Evolutionary conservation across 92 coral and sea anemone species (phyloP).

Genomic region (Palythoa heliodiscus): DNA sequence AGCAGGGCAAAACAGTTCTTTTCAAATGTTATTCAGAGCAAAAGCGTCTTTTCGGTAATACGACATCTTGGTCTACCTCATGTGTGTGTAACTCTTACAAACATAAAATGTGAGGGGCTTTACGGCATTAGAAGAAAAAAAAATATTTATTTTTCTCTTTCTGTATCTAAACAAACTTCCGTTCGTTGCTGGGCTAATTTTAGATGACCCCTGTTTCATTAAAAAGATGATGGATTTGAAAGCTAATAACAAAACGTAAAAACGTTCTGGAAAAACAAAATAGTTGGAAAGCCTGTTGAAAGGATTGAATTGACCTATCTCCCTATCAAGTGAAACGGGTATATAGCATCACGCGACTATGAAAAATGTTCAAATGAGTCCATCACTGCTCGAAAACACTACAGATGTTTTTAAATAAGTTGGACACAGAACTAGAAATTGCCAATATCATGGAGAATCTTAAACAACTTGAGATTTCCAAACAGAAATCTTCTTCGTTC

Average conservation of each 20-base stretch:
- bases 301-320: neutral
- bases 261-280: constrained; percentile 22
- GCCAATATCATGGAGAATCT: constrained; percentile 6
- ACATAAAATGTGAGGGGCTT: neutral
- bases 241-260: neutral
- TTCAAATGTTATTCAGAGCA: neutral
- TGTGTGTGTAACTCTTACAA: neutral
- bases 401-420: neutral
- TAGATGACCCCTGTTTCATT: neutral
- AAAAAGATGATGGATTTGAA: constrained; percentile 10
- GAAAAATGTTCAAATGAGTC: neutral
- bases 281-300: constrained; percentile 27
- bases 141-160: neutral
- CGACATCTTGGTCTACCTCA: neutral
- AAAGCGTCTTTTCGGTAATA: neutral
- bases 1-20: neutral
- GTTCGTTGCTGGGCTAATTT: neutral
- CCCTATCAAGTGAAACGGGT: neutral
- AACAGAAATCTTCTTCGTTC: neutral
- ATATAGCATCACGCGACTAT: neutral
- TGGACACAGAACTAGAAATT: too few species aligned
- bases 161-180: neutral
- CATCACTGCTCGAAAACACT: neutral
- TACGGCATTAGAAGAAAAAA: neutral
- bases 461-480: neutral